Conservation (phyloP, 2,113 vertebrate genomes). For the Artemisiospiza belli region DNA sequence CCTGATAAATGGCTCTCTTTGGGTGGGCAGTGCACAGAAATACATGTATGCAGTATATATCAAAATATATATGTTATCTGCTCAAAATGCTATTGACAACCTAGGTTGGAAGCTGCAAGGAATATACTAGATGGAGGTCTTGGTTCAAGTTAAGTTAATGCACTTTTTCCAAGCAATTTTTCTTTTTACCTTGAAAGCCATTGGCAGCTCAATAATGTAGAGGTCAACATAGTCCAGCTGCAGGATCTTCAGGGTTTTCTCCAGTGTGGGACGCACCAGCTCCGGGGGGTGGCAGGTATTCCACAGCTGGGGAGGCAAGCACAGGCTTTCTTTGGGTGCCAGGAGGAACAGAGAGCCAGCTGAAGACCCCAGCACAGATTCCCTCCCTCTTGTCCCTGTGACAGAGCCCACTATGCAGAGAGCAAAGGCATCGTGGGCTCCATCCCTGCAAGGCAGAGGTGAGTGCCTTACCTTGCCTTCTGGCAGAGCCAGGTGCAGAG, state of each 20-base stretch:
- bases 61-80: neutral
- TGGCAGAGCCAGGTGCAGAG: neutral
- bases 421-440: neutral
- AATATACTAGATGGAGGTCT: neutral
- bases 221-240: constrained; percentile 92
- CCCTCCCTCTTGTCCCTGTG: neutral
- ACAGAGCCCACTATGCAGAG: neutral
- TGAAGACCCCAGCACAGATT: neutral
- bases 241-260: constrained; percentile 81
- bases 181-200: constrained; percentile 88
- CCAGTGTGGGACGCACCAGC: constrained; percentile 84
- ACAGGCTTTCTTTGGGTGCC: neutral
- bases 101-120: neutral
- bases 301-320: constrained; percentile 83
- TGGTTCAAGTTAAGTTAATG: neutral
- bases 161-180: neutral
- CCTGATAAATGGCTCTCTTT: neutral
- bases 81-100: neutral
- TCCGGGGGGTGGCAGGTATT: constrained; percentile 85
- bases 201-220: constrained; percentile 93
- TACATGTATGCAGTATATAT: neutral
- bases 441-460: neutral
- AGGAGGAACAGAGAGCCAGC: neutral
- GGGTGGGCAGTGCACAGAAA: neutral
- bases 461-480: neutral